phyloP scores from a whole-genome alignment of 2,797 vertebrate species.

The Graptemys geographica region DNA sequence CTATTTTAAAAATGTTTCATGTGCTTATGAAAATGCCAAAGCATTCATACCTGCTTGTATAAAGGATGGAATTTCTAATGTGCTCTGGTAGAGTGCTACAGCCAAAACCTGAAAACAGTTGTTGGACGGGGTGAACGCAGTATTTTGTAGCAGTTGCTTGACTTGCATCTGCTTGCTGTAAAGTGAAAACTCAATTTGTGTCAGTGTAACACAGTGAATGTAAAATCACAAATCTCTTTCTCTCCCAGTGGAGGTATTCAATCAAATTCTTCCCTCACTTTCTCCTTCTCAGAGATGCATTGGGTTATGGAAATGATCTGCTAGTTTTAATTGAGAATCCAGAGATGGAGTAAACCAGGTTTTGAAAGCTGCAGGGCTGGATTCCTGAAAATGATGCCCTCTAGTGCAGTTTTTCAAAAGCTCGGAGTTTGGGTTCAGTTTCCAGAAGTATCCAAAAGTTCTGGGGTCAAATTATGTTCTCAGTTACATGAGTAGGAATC shows the following conservation, averaged over 20 bases:
- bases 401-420: neutral
- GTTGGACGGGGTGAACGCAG: neutral
- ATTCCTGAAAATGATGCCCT: neutral
- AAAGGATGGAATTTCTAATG: neutral
- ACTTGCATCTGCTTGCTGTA: neutral
- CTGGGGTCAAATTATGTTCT: neutral
- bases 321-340: neutral
- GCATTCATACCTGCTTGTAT: neutral
- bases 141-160: neutral
- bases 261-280: neutral
- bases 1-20: neutral
- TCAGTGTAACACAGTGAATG: neutral
- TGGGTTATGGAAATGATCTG: neutral
- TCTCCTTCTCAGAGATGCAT: neutral
- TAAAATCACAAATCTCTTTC: neutral
- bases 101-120: conserved; percentile 7
- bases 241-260: neutral
- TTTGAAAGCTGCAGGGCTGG: neutral
- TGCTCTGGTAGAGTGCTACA: neutral
- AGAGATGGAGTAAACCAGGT: neutral
- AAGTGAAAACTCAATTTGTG: neutral
- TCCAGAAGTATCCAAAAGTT: neutral
- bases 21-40: neutral
- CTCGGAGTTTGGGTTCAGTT: neutral
- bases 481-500: neutral